A percentile compares a stretch with the other conserved stretches of the same genome.
Conservation (phyloP, 2,888 invertebrate species). For the Agrochola circellaris region DNA sequence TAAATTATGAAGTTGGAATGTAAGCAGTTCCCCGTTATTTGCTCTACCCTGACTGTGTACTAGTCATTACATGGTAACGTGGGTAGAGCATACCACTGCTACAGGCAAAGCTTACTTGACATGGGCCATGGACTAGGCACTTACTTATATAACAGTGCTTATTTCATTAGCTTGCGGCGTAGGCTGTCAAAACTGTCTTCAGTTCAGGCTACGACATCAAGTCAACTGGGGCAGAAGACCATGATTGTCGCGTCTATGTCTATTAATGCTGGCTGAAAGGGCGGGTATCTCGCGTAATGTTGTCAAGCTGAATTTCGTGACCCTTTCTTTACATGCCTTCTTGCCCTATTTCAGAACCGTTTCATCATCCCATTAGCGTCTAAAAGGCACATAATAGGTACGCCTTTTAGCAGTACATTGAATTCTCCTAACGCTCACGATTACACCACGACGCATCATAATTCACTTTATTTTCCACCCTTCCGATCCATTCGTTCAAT, state of each 20-base stretch:
- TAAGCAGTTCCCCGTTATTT: not conserved
- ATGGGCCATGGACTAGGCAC: not conserved
- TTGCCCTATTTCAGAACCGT: conserved; percentile 11
- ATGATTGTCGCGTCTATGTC: not conserved
- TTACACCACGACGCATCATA: conserved; percentile 17
- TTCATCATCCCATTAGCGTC: conserved; percentile 21
- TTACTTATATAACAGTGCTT: not conserved
- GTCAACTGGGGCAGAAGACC: not conserved
- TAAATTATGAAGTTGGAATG: conserved; percentile 35
- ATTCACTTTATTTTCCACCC: conserved; percentile 25
- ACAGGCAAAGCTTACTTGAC: not conserved
- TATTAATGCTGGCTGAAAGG: conserved; percentile 4
- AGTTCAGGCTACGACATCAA: not conserved
- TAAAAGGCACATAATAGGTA: conserved; percentile 22
- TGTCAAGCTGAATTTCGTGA: conserved; percentile 7
- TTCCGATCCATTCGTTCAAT: conserved; percentile 16
- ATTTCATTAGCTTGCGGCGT: not conserved
- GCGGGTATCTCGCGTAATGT: conserved; percentile 3
- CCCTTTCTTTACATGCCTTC: conserved; percentile 18
- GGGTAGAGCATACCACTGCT: not conserved
- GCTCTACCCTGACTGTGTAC: not conserved
- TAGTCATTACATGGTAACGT: not conserved
- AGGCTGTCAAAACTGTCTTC: not conserved
- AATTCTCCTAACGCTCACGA: conserved; percentile 9
- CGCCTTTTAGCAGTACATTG: conserved; percentile 30